phyloP scores from a whole-genome alignment of 2,113 vertebrate species.

The Peucedramus taeniatus region DNA sequence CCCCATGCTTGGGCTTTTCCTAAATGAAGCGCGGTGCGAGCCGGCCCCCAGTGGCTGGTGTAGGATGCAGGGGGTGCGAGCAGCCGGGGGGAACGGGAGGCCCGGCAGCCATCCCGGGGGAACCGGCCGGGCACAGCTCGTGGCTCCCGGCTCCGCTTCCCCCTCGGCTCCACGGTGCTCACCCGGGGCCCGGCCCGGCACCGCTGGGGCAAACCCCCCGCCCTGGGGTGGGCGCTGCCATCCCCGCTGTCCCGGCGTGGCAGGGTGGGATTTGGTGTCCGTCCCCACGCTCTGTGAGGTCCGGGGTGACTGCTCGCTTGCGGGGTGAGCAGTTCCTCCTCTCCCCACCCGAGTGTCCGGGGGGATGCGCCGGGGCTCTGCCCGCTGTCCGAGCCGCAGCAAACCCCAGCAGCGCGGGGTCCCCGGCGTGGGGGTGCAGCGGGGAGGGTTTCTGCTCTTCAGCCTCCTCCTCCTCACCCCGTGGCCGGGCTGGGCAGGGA shows the following conservation, averaged over 20 bases:
- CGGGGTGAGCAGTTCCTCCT: background rate
- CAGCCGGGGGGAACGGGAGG: accelerated
- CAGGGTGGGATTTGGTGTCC: background rate
- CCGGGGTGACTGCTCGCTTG: background rate
- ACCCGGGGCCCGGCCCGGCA: accelerated
- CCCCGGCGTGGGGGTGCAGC: too few relatives aligned
- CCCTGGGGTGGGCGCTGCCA: background rate
- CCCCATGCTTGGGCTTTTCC: background rate
- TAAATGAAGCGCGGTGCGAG: accelerated
- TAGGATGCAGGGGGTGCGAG: background rate
- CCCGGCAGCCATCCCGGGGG: background rate
- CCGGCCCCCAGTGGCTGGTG: accelerated
- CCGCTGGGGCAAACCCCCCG: accelerated
- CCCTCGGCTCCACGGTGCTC: accelerated
- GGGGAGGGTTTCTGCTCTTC: background rate
- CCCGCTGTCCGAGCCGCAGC: accelerated
- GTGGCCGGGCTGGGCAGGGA: background rate
- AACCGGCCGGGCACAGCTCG: accelerated
- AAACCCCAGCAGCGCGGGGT: background rate
- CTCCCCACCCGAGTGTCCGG: accelerated
- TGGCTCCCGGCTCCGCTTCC: background rate
- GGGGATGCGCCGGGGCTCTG: background rate
- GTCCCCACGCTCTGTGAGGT: accelerated
- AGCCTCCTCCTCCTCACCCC: background rate
- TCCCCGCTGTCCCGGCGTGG: accelerated